Conservation (phyloP, 2,797 vertebrate species). For the Hypotaenidia philippensis region DNA sequence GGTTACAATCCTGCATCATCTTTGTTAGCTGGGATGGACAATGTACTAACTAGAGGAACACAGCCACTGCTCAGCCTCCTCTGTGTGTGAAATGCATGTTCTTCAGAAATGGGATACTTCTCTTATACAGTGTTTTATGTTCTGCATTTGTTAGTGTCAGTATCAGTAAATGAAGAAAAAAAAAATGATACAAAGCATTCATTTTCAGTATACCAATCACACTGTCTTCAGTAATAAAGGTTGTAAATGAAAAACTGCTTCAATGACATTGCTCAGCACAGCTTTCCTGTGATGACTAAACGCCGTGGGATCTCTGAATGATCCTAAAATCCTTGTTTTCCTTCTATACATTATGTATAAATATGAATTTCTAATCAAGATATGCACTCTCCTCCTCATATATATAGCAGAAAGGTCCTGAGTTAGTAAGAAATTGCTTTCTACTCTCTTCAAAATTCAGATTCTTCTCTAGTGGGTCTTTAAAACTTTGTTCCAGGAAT, state of each 20-base stretch:
- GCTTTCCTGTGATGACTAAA: not conserved
- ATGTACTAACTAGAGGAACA: not conserved
- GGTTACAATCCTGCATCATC: not conserved
- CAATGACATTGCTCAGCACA: not conserved
- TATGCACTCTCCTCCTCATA: not conserved
- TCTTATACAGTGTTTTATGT: accelerated
- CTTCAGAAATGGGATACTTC: not conserved
- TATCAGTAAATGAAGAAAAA: not conserved
- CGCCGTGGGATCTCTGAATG: conserved; percentile 16
- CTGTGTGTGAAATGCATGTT: not conserved
- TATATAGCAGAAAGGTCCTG: not conserved
- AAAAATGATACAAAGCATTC: not conserved
- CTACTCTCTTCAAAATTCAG: conserved; percentile 25
- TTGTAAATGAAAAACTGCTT: not conserved
- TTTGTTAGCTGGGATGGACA: accelerated
- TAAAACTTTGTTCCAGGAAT: conserved; percentile 51
- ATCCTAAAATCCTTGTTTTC: not conserved
- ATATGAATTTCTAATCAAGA: conserved; percentile 31
- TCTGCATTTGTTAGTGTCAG: not conserved
- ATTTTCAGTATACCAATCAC: not conserved
- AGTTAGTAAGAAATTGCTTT: conserved; percentile 11
- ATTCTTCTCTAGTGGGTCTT: conserved; percentile 37
- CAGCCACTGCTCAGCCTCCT: not conserved
- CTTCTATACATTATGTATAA: not conserved
- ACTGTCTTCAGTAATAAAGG: not conserved